Evolutionary conservation across 2,113 vertebrate species (phyloP).

Genomic region (Chlorocebus sabaeus): DNA sequence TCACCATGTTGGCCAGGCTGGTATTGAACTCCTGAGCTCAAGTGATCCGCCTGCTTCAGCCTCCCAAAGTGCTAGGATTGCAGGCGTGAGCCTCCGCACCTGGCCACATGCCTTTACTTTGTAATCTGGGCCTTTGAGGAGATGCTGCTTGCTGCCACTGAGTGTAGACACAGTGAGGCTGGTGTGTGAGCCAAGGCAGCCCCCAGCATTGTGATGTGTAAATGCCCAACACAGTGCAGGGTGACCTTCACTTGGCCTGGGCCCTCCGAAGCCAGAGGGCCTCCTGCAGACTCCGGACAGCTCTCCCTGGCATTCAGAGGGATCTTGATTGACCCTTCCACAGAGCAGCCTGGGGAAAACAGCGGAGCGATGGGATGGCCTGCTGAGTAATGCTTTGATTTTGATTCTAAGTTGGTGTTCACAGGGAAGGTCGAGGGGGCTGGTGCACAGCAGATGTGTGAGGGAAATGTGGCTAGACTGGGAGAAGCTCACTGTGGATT

Average conservation of each 20-base stretch:
- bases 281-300: not conserved
- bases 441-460: not conserved
- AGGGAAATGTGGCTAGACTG: not conserved
- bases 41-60: too few species aligned
- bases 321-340: not conserved
- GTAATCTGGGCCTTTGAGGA: not conserved
- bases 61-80: too few species aligned
- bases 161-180: not conserved
- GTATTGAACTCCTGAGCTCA: too few species aligned
- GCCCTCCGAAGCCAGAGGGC: not conserved
- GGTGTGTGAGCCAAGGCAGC: not conserved
- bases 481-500: not conserved
- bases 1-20: too few species aligned
- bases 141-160: not conserved
- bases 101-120: not conserved
- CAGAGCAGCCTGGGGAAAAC: not conserved
- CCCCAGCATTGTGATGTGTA: conserved; percentile 61
- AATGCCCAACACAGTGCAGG: not conserved
- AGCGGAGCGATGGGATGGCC: conserved; percentile 2
- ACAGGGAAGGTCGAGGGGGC: not conserved
- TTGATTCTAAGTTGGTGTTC: not conserved
- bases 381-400: conserved; percentile 30
- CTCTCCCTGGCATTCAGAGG: not conserved
- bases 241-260: not conserved
- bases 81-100: too few species aligned